Evolutionary conservation across 1,140 invertebrate species (phyloP).

Genomic region (Cryptotermes secundus): DNA sequence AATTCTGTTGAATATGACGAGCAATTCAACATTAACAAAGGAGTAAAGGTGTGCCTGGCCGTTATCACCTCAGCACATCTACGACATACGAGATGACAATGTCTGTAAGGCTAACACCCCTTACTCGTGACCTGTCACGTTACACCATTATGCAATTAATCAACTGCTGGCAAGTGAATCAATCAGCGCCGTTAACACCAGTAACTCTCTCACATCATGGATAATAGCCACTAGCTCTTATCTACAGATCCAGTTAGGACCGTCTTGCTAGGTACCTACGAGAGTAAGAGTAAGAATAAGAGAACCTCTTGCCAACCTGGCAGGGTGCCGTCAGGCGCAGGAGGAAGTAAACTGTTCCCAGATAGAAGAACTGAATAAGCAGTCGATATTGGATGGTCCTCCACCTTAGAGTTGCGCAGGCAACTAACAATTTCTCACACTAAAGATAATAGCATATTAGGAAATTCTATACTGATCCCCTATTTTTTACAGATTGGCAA

Average conservation of each 20-base stretch:
- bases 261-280: no score
- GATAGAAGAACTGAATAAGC: no score
- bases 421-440: no score
- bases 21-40: neutral
- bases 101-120: neutral
- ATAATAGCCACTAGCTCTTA: neutral
- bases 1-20: neutral
- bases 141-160: neutral
- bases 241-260: neutral
- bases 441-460: no score
- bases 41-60: neutral
- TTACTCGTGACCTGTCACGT: neutral
- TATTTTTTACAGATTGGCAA: no score
- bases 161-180: neutral
- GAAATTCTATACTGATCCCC: no score
- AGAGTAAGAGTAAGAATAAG: no score
- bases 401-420: no score
- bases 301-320: no score
- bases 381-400: no score
- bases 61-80: neutral
- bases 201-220: neutral
- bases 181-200: neutral
- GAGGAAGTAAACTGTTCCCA: no score
- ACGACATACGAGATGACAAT: neutral
- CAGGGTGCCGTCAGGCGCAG: no score